These are phyloP conservation scores for Drosophila ohnishii DNA, from an alignment of 1,140 invertebrate species.

Conservation along the genomic window DNA sequence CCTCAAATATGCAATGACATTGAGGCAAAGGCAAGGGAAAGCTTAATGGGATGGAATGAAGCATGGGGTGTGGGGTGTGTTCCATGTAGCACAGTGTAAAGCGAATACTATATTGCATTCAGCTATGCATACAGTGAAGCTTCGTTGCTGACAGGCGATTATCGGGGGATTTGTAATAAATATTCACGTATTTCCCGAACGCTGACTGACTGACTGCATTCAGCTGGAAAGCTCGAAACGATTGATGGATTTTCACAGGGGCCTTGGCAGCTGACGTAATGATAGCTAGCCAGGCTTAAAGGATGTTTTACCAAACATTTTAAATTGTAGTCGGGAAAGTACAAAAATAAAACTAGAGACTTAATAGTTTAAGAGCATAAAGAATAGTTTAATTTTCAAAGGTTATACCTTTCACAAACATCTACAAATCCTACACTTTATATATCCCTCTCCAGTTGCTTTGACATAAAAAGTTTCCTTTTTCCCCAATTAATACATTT, in stretches of 20 bases:
- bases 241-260: background rate
- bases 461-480: background rate
- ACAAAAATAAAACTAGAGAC: too few species aligned
- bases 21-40: constrained; percentile 64
- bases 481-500: constrained; percentile 10
- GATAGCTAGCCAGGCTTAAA: background rate
- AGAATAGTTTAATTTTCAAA: background rate
- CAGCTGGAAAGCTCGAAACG: background rate
- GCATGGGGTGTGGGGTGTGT: background rate
- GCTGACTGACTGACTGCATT: constrained; percentile 3
- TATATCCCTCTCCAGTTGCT: background rate
- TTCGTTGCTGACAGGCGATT: background rate
- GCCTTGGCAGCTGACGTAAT: constrained; percentile 9
- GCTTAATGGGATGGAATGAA: constrained; percentile 4
- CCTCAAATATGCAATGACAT: constrained; percentile 77
- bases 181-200: constrained; percentile 3
- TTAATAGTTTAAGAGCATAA: too few species aligned
- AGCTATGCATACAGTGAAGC: constrained; percentile 14
- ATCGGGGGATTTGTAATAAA: constrained; percentile 12
- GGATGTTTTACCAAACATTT: background rate
- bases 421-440: too few species aligned
- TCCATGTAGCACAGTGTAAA: constrained; percentile 3
- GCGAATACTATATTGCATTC: constrained; percentile 36
- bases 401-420: background rate
- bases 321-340: background rate